Conservation (phyloP, 2,797 vertebrate species). For the Meriones psammophilus region DNA sequence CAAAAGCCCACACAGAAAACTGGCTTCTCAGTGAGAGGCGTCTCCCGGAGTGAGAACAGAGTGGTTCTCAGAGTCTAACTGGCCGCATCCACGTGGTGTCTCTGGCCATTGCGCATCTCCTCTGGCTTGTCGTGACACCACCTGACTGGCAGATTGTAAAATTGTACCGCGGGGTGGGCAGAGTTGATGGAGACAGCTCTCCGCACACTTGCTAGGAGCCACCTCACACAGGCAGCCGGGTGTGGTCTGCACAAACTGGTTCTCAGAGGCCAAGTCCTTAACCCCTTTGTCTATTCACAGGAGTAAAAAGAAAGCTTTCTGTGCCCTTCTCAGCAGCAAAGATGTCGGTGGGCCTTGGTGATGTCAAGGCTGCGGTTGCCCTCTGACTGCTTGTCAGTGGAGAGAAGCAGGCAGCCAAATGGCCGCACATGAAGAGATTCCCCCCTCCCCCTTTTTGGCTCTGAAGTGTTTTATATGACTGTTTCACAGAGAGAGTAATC, state of each 20-base stretch:
- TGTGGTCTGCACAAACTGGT: slow-evolving; percentile 67
- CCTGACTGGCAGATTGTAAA: background rate
- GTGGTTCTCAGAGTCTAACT: background rate
- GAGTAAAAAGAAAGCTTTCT: slow-evolving; percentile 35
- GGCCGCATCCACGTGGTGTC: background rate
- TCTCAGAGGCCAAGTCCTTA: slow-evolving; percentile 7
- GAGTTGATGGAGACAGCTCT: background rate
- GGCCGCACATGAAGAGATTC: background rate
- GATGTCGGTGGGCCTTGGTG: background rate
- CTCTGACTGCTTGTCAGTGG: background rate
- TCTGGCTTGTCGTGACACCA: background rate
- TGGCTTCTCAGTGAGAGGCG: background rate
- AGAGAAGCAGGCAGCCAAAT: background rate
- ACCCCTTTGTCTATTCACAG: slow-evolving; percentile 65
- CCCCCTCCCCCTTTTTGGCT: background rate
- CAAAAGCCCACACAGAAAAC: background rate
- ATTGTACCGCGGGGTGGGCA: background rate
- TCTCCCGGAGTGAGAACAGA: background rate
- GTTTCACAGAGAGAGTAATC: background rate
- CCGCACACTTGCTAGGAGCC: background rate
- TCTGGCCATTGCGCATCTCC: background rate
- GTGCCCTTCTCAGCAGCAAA: background rate
- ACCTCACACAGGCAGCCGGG: background rate
- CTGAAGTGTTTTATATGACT: background rate
- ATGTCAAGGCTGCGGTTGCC: background rate